Evolutionary conservation across 2,888 invertebrate species (phyloP), one percentile per base, ranked within the genome.

Genomic region (Drosophila yooni): DNA sequence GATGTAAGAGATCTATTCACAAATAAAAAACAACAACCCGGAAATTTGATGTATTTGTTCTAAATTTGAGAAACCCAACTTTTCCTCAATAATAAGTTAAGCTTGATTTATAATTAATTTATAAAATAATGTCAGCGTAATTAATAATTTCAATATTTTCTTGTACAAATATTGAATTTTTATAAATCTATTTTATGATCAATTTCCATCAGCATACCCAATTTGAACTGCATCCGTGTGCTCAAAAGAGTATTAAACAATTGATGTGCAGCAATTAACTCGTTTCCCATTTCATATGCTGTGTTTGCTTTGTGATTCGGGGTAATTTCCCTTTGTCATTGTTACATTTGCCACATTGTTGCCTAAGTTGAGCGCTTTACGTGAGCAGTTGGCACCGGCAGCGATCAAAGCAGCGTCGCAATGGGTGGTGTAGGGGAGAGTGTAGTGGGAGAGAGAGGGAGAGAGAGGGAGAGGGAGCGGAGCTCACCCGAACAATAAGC

Each of bases 261-360:
- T 63, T 52, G 48, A 18, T n/a, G 40, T 40, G 11, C n/a, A 15
- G 18, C 21, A 36, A 51, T 50, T 31, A 29, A 10, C 11, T 25
- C 1, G 29, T 10, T 51, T 36, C 48, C 29, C 21, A 27, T 56
- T 52, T 56, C 11, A 48, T 15, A 13, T 43, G 46, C 38, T 29
- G 36, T 54, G 57, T 68, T 64, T 67, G 59, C 52, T 27, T 36
- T 67, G 27, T 40, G 46, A 5, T 58, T 48, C 53, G 38, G 15
- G 27, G 69, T 68, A 64, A 70, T 71, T 84, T 50, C 25, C 50
- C 69, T 66, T 50, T 68, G 72, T 77, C 83, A 74, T 79, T 60
- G 70, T 34, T 36, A 29, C 43, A 10, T 70, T 33, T 56, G 29
- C 15, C 29, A 27, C 33, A 18, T 60, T 52, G 54, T 68, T 66